phyloP scores from a whole-genome alignment of 2,797 vertebrate genomes.

The Denticeps clupeoides region DNA sequence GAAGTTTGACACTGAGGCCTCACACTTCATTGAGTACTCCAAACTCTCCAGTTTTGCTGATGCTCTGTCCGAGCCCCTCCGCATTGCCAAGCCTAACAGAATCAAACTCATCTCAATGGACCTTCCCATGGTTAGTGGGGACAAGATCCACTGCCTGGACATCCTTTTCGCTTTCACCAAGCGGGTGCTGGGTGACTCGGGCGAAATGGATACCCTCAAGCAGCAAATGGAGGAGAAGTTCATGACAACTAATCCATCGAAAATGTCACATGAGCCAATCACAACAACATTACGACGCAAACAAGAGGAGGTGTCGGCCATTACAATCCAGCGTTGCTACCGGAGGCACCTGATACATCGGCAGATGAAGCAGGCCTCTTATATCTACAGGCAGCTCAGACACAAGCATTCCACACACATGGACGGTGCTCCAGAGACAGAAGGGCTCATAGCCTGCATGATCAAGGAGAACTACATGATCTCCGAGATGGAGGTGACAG shows the following conservation, averaged over 20 bases:
- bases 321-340: conserved; percentile 81
- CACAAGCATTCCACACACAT: conserved; percentile 31
- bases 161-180: conserved; percentile 98
- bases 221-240: conserved; percentile 99
- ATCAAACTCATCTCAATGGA: conserved; percentile 93
- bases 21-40: conserved; percentile 92
- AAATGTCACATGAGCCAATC: conserved; percentile 91
- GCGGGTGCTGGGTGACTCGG: conserved; percentile 89
- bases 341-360: conserved; percentile 77
- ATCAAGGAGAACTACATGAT: conserved; percentile 70
- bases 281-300: conserved; percentile 86
- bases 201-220: conserved; percentile 95
- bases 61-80: conserved; percentile 80
- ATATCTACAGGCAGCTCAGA: conserved; percentile 77
- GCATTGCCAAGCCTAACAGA: conserved; percentile 88
- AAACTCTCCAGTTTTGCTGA: conserved; percentile 84
- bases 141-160: conserved; percentile 95
- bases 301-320: conserved; percentile 83
- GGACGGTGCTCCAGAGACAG: conserved; percentile 63
- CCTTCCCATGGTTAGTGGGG: conserved; percentile 94
- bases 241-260: conserved; percentile 89
- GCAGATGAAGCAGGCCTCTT: conserved; percentile 86
- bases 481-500: conserved; percentile 36
- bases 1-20: conserved; percentile 90
- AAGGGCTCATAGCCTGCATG: conserved; percentile 82